Base-by-base conservation (phyloP, 1,140 invertebrate genomes). In the Drepana arcuata region DNA sequence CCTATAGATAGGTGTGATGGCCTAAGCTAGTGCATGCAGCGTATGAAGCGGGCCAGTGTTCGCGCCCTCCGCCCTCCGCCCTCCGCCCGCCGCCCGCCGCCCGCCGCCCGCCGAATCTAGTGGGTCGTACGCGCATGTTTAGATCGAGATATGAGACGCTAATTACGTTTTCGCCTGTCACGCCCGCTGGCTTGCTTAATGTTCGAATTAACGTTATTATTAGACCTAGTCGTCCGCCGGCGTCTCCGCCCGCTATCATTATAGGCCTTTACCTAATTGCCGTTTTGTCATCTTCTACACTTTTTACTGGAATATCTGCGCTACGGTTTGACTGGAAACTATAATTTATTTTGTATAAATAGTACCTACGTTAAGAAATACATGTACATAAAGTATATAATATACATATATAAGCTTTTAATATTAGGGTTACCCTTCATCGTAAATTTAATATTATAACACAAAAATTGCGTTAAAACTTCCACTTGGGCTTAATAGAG, bases 91-190 rank as follows among this genome's bases (percentile, higher is more conserved):
- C n/a, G 34, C 14, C 7, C 28, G 28, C 28, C 11, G 9, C 26
- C 7, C 6, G 6, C 1, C 12, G 15, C 40, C 18, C 36, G 10
- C 16, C n/a, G n/a, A 28, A 26, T 27, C 30, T 13, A n/a, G 34
- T 21, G 16, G 24, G 6, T 29, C 30, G 31, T 18, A 37, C 48
- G 41, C 30, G 34, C 48, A 27, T 29, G 42, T 43, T 57, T 43
- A 60, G 48, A 60, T 58, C 54, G 45, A 64, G 53, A 64, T 63
- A 54, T 40, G 34, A 51, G 41, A 37, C 52, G 55, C 65, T 72
- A 75, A 75, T 75, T 75, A 64, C 64, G 47, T 56, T 71, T 67
- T 77, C 59, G 69, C 61, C 57, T 70, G 70, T 78, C 73, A 78
- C 70, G 73, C 52, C 38, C 57, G 49, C 55, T 72, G 73, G 44